Base-by-base conservation (phyloP, 2,888 invertebrate species). In the Tinea pellionella region DNA sequence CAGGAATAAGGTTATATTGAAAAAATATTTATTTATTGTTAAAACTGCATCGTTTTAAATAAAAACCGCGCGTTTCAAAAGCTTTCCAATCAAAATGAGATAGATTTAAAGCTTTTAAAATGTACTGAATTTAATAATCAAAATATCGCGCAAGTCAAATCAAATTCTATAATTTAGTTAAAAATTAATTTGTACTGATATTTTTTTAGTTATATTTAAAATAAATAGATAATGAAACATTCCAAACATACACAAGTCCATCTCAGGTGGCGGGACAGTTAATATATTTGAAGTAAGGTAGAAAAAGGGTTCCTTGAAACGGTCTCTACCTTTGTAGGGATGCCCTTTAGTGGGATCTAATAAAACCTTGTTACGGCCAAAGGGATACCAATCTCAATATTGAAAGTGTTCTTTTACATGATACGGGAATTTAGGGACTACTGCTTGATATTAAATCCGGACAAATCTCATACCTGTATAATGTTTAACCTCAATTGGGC, bases 321-420 rank as follows among this genome's bases (percentile, higher is more conserved):
- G 59, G 59, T 76, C 60, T 75, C 80, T 83, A 82, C 83, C 86
- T 86, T 87, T 87, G 86, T 86, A 84, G 84, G 75, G 78, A 77
- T 83, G 83, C 83, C 85, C 86, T 85, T 87, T 86, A 85, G 85
- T 86, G 85, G 83, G 82, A 85, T 86, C 85, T 86, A 86, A 87
- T 87, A 87, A 87, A 87, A 87, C 85, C 86, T 84, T 87, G 86
- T 87, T 87, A 87, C 85, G 81, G 84, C 78, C 84, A 87, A 84
- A 86, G 86, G 86, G 85, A 85, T 84, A 86, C 86, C 86, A 84
- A 79, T 82, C 80, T 79, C 82, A 81, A 86, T 87, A 87, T 86
- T 85, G 86, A 82, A 85, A 84, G 85, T 86, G 84, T 85, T 82
- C 86, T 80, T 81, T 84, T 84, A 84, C 86, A 87, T 87, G 85